A percentile compares a stretch with the other conserved stretches of the same genome.
Evolutionary conservation across 2,113 vertebrate genomes (phyloP).

Genomic region (Macrotis lagotis): DNA sequence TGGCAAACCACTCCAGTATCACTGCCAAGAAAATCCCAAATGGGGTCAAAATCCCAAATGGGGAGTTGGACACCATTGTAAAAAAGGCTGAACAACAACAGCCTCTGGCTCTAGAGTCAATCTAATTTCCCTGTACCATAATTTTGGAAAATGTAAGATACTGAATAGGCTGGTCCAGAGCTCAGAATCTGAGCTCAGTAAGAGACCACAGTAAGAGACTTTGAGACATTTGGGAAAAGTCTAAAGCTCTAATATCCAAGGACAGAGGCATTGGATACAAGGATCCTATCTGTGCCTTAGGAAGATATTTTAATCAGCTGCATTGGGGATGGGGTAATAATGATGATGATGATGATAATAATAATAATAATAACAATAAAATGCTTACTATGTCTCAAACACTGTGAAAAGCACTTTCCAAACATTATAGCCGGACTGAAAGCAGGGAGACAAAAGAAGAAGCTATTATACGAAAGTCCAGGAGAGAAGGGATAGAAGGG

Average conservation of each 20-base stretch:
- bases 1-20: not conserved
- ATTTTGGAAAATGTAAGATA: not conserved
- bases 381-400: not conserved
- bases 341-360: not conserved
- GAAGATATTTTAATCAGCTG: not conserved
- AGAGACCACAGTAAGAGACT: not conserved
- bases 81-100: not conserved
- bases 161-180: not conserved
- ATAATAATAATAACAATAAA: not conserved
- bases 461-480: not conserved
- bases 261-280: not conserved
- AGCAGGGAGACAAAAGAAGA: not conserved
- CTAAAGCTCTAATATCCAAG: not conserved
- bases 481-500: not conserved
- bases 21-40: not conserved
- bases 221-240: not conserved
- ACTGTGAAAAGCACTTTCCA: not conserved
- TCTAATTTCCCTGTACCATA: not conserved
- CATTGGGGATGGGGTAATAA: not conserved
- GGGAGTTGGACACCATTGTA: not conserved
- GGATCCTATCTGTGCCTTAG: not conserved
- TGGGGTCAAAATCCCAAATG: no score
- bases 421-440: not conserved
- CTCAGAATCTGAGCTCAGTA: not conserved
- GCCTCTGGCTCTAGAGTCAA: not conserved